Evolutionary conservation across 2,113 vertebrate species (phyloP), one percentile per base, ranked within the genome.

Genomic region (Pao palembangensis): DNA sequence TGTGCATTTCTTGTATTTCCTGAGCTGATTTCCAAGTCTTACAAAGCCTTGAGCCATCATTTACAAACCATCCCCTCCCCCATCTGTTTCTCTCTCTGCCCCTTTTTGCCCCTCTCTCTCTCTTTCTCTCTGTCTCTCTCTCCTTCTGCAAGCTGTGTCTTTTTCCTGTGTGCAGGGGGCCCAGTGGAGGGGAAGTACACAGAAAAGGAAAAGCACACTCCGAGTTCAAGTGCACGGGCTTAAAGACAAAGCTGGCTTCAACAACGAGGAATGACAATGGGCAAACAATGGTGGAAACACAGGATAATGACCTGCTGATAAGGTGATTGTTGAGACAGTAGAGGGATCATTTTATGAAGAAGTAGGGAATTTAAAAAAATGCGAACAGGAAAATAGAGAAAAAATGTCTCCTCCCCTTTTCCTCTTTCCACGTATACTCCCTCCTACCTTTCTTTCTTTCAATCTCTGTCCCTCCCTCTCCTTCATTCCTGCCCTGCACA

Each of bases 201-300:
- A 17, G 75, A 80, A 75, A 79, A 81, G 85, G 81, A 85, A 85
- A 86, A 85, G 80, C 82, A 68, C 81, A 83, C 84, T 85, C 80
- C 20, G 84, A 88, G 87, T 89, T 91, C 89, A 91, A 90, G 89
- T 90, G 87, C 87, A 85, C 65, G 2, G 62, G 74, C 76, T 87
- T 84, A 85, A 86, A 86, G 81, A 80, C 79, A 82, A 75, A 86
- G 82, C 82, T 84, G 87, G 75, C 68, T 68, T 51, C 43, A 67
- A 82, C 78, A 80, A 80, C 77, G 67, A 64, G 51, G 61, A 43
- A 47, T 67, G 56, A 69, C 54, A 58, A 72, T 49, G 60, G 47
- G 72, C 62, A 77, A 79, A 64, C 68, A 54, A 56, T 51, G 38
- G 38, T 58, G 53, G 54, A 63, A 67, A 66, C 43, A 65, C 50